Evolutionary conservation across 92 coral and sea anemone genomes (phyloP), one percentile per base, ranked within the genome.

Genomic region (Epizoanthus ramosus): DNA sequence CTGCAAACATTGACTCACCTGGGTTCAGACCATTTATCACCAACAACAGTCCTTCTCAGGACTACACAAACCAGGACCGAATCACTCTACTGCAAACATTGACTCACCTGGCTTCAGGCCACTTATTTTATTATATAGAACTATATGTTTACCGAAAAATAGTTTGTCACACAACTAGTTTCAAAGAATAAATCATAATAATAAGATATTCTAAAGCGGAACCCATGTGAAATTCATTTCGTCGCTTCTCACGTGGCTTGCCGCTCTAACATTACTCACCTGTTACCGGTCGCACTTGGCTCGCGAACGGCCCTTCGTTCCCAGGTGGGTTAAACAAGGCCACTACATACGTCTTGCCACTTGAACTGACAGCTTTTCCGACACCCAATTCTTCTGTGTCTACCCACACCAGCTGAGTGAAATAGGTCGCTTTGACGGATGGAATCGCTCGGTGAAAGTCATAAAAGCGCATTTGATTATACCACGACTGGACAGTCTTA

Each of bases 321-420:
- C 93, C 92, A 0, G 95, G 89, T 8, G 99, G 98, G 52, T 83
- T 80, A 69, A 94, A 97, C 74, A 92, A 89, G 6, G 99, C 98
- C 17, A 88, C 98, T 9, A 97, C 84, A 70, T 92, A 97, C 3
- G 94, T 85, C 85, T 88, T 92, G 6, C 92, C 94, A 9, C 91
- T 86, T 12, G 84, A 69, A 16, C 89, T 85, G 5, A 75, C 57
- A 13, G 98, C 98, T 65, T 94, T 90, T 4, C 97, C 98, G 21
- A 92, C 85, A 5, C 99, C 99, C 37, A 97, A 82, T 68, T 89
- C 89, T 47, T 91, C 69, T 6, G 97, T 71, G 2, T 80, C 92
- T 8, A 58, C 88, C 99, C 99, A 96, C 0, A 96, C 89, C n/a
- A 96, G 87, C 85, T 96, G 99, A 16, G 95, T 85, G 57, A 96